These are phyloP conservation scores for Gallinago stenura DNA, from an alignment of 2,797 vertebrate species.

Conservation along the genomic window DNA sequence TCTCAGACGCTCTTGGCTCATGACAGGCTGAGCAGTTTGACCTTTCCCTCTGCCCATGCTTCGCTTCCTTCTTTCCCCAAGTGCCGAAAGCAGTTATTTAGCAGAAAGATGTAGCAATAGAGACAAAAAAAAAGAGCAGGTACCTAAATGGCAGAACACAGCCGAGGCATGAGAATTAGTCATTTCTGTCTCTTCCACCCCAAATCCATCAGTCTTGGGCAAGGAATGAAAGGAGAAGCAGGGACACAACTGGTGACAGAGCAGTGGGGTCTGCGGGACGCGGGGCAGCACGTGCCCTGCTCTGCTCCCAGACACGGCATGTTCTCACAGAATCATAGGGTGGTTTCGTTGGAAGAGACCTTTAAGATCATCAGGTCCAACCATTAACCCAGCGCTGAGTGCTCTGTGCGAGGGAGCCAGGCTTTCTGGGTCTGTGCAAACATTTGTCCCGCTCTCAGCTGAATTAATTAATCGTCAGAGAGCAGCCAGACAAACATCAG, in stretches of 20 bases:
- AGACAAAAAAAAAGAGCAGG: background rate
- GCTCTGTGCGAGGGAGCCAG: background rate
- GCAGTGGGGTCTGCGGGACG: background rate
- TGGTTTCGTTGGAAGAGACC: background rate
- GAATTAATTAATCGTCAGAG: background rate
- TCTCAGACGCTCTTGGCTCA: background rate
- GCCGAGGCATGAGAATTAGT: background rate
- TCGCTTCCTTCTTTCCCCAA: fast-evolving
- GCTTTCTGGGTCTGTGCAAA: background rate
- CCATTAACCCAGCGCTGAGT: background rate
- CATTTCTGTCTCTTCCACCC: background rate
- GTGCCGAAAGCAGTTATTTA: fast-evolving
- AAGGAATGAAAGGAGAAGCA: fast-evolving
- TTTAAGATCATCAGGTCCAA: background rate
- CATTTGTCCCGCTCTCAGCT: background rate
- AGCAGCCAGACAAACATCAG: background rate
- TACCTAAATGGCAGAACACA: background rate
- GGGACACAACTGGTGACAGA: background rate
- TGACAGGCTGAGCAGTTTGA: background rate
- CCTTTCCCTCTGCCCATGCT: background rate
- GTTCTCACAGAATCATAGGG: no score
- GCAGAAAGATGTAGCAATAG: background rate
- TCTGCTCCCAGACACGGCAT: background rate
- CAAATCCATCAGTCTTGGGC: fast-evolving
- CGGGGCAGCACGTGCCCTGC: background rate